Evolutionary conservation across 2,113 vertebrate species (phyloP).

Genomic region (Corapipo altera): DNA sequence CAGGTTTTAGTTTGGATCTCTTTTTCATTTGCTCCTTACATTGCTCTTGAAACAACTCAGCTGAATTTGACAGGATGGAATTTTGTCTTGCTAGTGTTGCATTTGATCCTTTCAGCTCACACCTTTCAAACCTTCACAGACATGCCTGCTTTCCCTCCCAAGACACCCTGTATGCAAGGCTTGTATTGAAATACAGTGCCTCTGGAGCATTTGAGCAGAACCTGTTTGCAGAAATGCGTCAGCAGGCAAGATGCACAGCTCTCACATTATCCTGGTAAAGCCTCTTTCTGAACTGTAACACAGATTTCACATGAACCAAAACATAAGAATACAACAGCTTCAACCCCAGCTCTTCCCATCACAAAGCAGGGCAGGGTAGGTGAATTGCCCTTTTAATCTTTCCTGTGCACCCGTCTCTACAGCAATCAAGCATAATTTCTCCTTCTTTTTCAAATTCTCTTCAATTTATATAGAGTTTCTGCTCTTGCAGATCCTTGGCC

Average conservation of each 20-base stretch:
- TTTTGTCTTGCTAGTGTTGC: not conserved
- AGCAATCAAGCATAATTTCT: not conserved
- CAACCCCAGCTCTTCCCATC: fast-evolving
- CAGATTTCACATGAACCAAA: not conserved
- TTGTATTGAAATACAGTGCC: not conserved
- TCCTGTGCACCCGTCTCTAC: not conserved
- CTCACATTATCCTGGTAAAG: not conserved
- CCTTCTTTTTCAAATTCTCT: not conserved
- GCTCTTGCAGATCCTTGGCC: not conserved
- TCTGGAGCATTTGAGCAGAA: slow-evolving; percentile 4
- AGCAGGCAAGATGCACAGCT: not conserved
- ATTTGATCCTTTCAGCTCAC: not conserved
- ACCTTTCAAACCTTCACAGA: not conserved
- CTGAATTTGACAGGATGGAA: not conserved
- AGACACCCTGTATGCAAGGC: not conserved
- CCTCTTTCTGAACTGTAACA: not conserved
- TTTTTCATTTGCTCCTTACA: not conserved
- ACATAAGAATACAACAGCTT: not conserved
- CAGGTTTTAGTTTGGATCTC: not conserved
- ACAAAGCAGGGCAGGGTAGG: not conserved
- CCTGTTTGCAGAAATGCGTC: not conserved
- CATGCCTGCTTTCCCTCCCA: not conserved
- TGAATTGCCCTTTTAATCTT: not conserved
- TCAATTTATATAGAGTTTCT: not conserved
- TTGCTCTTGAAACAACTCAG: not conserved